A percentile compares a stretch with the other conserved stretches of the same genome.
phyloP scores from a whole-genome alignment of 2,888 invertebrate genomes.

The Seira sanloemensis region DNA sequence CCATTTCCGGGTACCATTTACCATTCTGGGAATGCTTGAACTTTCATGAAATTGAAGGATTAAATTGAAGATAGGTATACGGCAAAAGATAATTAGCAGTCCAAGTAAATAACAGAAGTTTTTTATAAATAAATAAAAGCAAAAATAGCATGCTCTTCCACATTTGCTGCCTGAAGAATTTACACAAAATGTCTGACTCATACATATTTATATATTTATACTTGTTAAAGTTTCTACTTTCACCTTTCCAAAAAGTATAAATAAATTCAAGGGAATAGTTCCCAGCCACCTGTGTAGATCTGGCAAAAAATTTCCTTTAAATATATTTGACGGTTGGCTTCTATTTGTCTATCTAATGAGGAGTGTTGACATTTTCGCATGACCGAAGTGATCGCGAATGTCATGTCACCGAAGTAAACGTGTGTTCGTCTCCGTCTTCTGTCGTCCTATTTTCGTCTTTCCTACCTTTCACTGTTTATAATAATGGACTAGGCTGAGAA shows the following conservation, averaged over 20 bases:
- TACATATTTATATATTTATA: not conserved
- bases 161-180: not conserved
- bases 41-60: not conserved
- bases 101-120: not conserved
- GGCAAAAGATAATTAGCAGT: not conserved
- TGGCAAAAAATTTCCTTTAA: not conserved
- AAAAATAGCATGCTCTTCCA: not conserved
- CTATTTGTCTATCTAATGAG: conserved; percentile 54
- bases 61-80: not conserved
- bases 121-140: not conserved
- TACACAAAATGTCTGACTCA: too few relatives aligned
- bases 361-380: conserved; percentile 50
- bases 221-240: not conserved
- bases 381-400: not conserved
- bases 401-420: not conserved
- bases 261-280: not conserved
- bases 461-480: not conserved
- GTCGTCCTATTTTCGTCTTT: not conserved
- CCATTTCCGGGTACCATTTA: conserved; percentile 34
- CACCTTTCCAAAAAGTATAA: not conserved
- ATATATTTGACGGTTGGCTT: conserved; percentile 12
- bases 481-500: not conserved
- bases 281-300: not conserved
- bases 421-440: not conserved
- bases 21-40: not conserved